phyloP scores from a whole-genome alignment of 2,113 vertebrate species.

The Camelus bactrianus region DNA sequence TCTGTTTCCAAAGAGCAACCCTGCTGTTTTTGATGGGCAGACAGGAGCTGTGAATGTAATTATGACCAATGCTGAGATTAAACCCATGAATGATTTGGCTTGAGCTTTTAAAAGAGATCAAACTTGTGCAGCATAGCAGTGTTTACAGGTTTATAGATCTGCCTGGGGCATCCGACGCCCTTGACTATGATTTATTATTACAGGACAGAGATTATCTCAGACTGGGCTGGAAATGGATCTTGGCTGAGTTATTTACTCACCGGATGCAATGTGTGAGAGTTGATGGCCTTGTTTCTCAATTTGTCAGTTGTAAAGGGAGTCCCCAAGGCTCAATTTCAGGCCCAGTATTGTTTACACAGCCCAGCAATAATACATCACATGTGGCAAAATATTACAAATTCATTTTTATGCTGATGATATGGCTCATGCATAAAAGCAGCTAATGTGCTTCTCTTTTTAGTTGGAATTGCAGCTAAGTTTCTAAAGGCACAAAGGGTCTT shows the following conservation, averaged over 20 bases:
- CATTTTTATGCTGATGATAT: constrained; percentile 85
- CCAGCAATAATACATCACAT: constrained; percentile 84
- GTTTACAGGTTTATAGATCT: constrained; percentile 43
- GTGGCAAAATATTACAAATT: constrained; percentile 85
- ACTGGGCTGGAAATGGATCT: constrained; percentile 76
- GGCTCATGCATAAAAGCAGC: constrained; percentile 78
- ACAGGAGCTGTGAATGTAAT: constrained; percentile 34
- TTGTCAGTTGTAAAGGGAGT: constrained; percentile 84
- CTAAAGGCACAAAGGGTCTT: constrained; percentile 71
- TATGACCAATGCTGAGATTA: constrained; percentile 42
- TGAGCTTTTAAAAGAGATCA: constrained; percentile 43
- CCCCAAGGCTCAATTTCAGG: constrained; percentile 82
- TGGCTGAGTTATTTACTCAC: constrained; percentile 81
- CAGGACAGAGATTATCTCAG: constrained; percentile 76
- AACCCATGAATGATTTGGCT: constrained; percentile 40
- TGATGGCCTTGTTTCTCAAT: constrained; percentile 82
- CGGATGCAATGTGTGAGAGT: constrained; percentile 82
- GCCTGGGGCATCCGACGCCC: constrained; percentile 69
- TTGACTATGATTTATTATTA: constrained; percentile 74
- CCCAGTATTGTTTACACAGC: constrained; percentile 83
- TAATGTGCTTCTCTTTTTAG: constrained; percentile 78
- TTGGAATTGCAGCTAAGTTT: constrained; percentile 75
- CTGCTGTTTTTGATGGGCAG: constrained; percentile 13
- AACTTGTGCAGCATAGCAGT: neutral
- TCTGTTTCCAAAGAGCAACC: constrained; percentile 32